Conservation (phyloP, 1,140 invertebrate species). For the Aphelenchoides fujianensis region DNA sequence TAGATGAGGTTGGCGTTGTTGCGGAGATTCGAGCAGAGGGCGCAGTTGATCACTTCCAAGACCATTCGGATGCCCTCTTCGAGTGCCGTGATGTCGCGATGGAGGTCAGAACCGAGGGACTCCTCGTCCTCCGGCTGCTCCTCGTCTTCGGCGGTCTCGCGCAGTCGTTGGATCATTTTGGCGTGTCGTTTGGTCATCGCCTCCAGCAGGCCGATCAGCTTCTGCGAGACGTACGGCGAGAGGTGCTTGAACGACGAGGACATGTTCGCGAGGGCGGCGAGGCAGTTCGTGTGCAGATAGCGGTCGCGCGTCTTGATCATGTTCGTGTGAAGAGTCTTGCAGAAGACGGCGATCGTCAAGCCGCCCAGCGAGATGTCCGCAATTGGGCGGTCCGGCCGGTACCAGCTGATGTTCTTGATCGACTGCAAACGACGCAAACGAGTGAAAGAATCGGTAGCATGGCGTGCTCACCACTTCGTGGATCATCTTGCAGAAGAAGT, state of each 20-base stretch:
- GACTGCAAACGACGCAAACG: constrained; percentile 68
- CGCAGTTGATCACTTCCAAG: constrained; percentile 50
- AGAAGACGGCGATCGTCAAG: constrained; percentile 87
- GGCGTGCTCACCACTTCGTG: constrained; percentile 85
- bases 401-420: constrained; percentile 83
- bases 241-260: constrained; percentile 85
- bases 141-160: constrained; percentile 46
- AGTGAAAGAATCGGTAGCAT: constrained; percentile 27
- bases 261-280: constrained; percentile 97
- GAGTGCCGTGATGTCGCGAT: constrained; percentile 85
- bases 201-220: constrained; percentile 65
- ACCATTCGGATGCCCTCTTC: constrained; percentile 85
- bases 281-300: constrained; percentile 91
- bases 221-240: constrained; percentile 91
- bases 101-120: constrained; percentile 50
- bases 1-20: constrained; percentile 93
- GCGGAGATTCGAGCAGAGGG: constrained; percentile 68
- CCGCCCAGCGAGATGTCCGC: constrained; percentile 76
- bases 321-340: constrained; percentile 94
- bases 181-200: constrained; percentile 51
- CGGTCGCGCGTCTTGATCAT: constrained; percentile 93
- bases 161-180: constrained; percentile 52
- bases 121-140: background rate
- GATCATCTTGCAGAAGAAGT: constrained; percentile 85
- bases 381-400: constrained; percentile 65